Conservation (phyloP, 2,113 vertebrate genomes). For the Glareola pratincola region DNA sequence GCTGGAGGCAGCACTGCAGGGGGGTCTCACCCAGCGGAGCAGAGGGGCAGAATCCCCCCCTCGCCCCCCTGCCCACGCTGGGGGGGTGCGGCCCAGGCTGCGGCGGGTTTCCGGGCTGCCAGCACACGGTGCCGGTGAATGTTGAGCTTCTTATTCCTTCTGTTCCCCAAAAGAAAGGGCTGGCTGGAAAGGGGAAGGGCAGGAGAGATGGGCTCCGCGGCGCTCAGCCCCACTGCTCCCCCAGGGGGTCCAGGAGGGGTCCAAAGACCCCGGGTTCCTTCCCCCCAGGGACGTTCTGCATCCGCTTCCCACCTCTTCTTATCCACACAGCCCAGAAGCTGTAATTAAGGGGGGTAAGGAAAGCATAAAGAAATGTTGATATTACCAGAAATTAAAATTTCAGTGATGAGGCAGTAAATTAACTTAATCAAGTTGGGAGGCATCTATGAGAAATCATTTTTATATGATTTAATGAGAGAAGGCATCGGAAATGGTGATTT, state of each 20-base stretch:
- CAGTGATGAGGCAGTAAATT: not conserved
- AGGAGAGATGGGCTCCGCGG: not conserved
- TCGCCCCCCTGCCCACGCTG: too few species aligned
- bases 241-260: not conserved
- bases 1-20: too few species aligned
- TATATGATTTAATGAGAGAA: not conserved
- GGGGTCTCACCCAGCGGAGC: too few species aligned
- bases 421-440: slow-evolving; percentile 11
- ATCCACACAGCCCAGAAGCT: not conserved
- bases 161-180: not conserved
- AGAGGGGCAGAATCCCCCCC: too few species aligned
- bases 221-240: not conserved
- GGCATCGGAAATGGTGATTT: not conserved
- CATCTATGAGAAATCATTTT: not conserved
- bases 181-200: not conserved
- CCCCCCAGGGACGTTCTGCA: fast-evolving
- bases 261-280: not conserved
- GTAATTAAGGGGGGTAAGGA: not conserved
- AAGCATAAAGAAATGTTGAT: not conserved
- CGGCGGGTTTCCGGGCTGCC: too few species aligned
- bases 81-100: too few species aligned
- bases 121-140: too few species aligned
- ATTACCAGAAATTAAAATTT: not conserved
- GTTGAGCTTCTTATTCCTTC: not conserved
- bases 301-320: fast-evolving